A percentile compares a stretch with the other conserved stretches of the same genome.
Conservation (phyloP, 2,888 invertebrate genomes). For the Calameuta filiformis region DNA sequence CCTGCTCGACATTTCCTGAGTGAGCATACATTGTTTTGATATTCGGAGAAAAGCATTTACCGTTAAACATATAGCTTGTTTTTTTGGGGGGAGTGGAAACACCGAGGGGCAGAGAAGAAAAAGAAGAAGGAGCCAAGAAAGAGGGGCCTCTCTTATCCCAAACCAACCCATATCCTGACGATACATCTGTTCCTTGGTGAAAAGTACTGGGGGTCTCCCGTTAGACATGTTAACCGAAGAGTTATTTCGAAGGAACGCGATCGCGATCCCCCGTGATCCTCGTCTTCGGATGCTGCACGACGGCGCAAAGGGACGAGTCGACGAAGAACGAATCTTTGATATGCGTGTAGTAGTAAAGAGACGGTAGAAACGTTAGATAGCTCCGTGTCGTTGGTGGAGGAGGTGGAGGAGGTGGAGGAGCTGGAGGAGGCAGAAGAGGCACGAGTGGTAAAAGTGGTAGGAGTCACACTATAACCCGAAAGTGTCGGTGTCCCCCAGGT, state of each 20-base stretch:
- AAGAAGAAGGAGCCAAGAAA: slow-evolving; percentile 7
- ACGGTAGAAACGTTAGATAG: neutral
- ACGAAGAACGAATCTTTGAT: slow-evolving; percentile 14
- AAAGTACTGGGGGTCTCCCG: slow-evolving; percentile 26
- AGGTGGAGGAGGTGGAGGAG: neutral
- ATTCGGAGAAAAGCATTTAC: too few relatives aligned
- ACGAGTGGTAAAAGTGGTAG: neutral
- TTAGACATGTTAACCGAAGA: slow-evolving; percentile 36
- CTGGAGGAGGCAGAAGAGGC: neutral
- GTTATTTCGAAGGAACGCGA: slow-evolving; percentile 46
- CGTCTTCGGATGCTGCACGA: neutral
- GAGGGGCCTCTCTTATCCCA: slow-evolving; percentile 7
- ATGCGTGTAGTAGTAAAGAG: slow-evolving; percentile 14
- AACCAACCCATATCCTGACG: neutral
- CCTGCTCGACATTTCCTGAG: too few relatives aligned
- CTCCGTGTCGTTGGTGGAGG: neutral
- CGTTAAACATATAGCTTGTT: slow-evolving; percentile 15
- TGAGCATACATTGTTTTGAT: too few relatives aligned
- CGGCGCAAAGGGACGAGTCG: neutral
- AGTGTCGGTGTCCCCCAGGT: slow-evolving; percentile 62
- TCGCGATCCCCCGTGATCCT: slow-evolving; percentile 7
- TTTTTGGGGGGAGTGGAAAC: neutral
- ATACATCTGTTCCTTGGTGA: neutral
- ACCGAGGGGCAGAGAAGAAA: slow-evolving; percentile 1
- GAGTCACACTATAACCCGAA: slow-evolving; percentile 52